These are phyloP conservation scores for Ectemnius lituratus DNA, from an alignment of 2,888 invertebrate species.

Conservation along the genomic window DNA sequence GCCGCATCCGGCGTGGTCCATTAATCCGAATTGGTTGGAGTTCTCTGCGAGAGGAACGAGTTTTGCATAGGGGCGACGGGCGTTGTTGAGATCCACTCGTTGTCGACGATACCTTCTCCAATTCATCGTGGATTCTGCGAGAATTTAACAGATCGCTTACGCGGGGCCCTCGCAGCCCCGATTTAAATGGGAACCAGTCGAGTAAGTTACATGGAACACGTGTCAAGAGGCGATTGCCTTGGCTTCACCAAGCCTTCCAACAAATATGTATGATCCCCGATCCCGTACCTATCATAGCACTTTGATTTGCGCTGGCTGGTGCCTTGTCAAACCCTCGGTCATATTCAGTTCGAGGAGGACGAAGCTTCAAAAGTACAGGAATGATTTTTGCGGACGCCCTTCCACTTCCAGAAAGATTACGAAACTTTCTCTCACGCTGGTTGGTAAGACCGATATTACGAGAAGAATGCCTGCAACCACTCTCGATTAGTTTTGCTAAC, in stretches of 20 bases:
- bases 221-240: no score
- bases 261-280: no score
- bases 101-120: no score
- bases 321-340: no score
- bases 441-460: neutral
- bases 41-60: neutral
- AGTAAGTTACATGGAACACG: no score
- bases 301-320: no score
- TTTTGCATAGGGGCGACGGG: neutral
- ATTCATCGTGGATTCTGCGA: neutral
- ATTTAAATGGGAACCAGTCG: no score
- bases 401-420: conserved; percentile 5
- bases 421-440: conserved; percentile 15
- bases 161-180: neutral
- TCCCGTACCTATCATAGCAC: no score
- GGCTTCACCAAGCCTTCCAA: no score
- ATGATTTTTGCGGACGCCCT: conserved; percentile 8
- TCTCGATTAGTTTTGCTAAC: no score
- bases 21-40: conserved; percentile 1
- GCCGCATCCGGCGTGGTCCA: neutral
- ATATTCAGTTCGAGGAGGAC: neutral
- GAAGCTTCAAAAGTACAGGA: conserved; percentile 25
- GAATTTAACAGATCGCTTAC: neutral
- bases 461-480: no score
- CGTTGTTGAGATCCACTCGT: neutral